Evolutionary conservation across 2,888 invertebrate genomes (phyloP), one percentile per base, ranked within the genome.

Genomic region (Apamea sordens): DNA sequence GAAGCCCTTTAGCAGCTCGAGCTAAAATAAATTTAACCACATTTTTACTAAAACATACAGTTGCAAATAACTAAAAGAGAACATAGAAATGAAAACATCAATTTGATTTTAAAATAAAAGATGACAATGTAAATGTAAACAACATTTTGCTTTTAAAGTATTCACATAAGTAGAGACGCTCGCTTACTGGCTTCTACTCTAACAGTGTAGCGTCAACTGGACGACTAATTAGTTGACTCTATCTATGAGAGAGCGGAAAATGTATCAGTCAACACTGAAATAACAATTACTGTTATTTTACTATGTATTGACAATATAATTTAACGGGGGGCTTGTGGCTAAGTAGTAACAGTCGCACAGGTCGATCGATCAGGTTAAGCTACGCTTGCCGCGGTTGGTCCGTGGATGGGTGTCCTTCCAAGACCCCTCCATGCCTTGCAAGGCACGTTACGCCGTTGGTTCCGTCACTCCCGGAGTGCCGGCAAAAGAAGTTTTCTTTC

Each of bases 91-190:
- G 21, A 44, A n/a, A 67, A 53, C 44, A 67, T 70, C 11, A 56
- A 56, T 64, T 63, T 41, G 4, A 59, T 36, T 59, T 6, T 1
- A 59, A 65, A 70, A 32, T 8, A 13, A 59, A 71, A 15, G 47
- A 44, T 47, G 0, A 63, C 44, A 47, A 28, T 56, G 21, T 56
- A 76, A 71, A 63, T 64, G 44, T 32, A 11, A 63, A 82, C 68
- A 69, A 24, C 64, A 24, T 72, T 81, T 56, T 63, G 77, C 67
- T 82, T 77, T 72, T 68, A 81, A 56, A 81, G 15, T 47, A 77
- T 72, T 81, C 47, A 68, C 56, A 2, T n/a, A 56, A 3, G 24
- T 53, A 61, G 11, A 44, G 67, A 32, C 28, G 21, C 61, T 77
- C 63, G 36, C 63, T 81, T 56, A 41, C 71, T 63, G 47, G 67